Base-by-base conservation (phyloP, 1,140 invertebrate genomes). In the Dreissena polymorpha region DNA sequence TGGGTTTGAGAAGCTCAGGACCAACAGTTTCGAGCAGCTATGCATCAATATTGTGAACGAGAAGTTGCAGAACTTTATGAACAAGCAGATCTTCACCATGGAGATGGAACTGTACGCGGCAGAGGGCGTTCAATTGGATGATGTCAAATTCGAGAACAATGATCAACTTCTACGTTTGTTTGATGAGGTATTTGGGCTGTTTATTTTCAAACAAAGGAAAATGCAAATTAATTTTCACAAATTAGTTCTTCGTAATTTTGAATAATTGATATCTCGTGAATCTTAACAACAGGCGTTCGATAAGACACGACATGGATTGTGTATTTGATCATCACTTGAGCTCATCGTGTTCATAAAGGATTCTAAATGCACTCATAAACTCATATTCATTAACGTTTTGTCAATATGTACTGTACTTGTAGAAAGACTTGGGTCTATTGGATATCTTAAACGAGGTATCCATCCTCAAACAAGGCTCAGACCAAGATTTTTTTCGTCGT, bases 401-500 rank as follows among this genome's bases (percentile, higher is more conserved):
- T 60, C 21, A 18, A 3, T 60, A 60, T 60, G 21, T 60, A 60
- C 21, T 60, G 21, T 27, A 60, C 0, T 60, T 55, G 0, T 18
- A 53, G 23, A 50, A 29, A 29, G 16, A 77, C n/a, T 0, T 14
- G 16, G 88, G 90, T n/a, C 79, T 91, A 13, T 76, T 89, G 27
- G 63, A 63, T 10, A 71, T 88, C 18, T 86, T 92, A 21, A 88
- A 92, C 81, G 89, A 92, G 74, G 86, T 90, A 63, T 88, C 88
- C 8, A 87, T 79, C 25, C 25, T 90, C 13, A 84, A 84, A 12
- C 86, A 90, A 39, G 86, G 86, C 14, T 80, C 97, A 86, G 98
- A 99, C 93, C 96, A 96, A 94, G 98, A 97, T 89, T 98, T 99
- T 94, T 90, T 97, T 91, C 97, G 98, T 91, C 99, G 99, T 94